Percentiles rank a stretch among this genome's conserved stretches.
Conservation (phyloP, 2,888 invertebrate species). For the Oscheius sp. region DNA sequence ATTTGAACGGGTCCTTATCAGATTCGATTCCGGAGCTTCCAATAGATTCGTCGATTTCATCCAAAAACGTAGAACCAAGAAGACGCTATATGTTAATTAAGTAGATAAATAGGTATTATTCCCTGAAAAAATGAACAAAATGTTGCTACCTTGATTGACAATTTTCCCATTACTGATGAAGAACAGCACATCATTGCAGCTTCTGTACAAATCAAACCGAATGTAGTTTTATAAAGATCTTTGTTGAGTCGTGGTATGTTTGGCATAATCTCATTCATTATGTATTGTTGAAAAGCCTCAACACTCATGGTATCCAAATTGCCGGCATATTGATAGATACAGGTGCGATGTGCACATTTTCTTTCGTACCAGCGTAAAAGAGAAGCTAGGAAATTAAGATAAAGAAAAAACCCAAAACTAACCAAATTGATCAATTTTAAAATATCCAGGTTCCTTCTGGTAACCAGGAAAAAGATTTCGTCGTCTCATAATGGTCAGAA, state of each 20-base stretch:
- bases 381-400: neutral
- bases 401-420: neutral
- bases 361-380: conserved; percentile 11
- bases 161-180: neutral
- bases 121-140: neutral
- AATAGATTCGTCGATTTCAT: conserved; percentile 12
- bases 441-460: neutral
- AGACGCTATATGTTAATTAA: neutral
- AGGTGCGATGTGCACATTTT: conserved; percentile 9
- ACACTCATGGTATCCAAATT: neutral
- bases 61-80: conserved; percentile 6
- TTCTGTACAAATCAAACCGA: neutral
- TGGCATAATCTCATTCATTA: neutral
- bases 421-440: conserved; percentile 3
- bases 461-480: conserved; percentile 2
- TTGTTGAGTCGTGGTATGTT: neutral
- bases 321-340: neutral
- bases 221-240: neutral
- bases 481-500: conserved; percentile 1
- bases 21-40: neutral
- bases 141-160: neutral
- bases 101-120: neutral
- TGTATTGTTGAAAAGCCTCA: neutral
- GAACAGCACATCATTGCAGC: conserved; percentile 4
- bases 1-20: neutral